Base-by-base conservation (phyloP, 2,113 vertebrate species). In the Prunella himalayana region DNA sequence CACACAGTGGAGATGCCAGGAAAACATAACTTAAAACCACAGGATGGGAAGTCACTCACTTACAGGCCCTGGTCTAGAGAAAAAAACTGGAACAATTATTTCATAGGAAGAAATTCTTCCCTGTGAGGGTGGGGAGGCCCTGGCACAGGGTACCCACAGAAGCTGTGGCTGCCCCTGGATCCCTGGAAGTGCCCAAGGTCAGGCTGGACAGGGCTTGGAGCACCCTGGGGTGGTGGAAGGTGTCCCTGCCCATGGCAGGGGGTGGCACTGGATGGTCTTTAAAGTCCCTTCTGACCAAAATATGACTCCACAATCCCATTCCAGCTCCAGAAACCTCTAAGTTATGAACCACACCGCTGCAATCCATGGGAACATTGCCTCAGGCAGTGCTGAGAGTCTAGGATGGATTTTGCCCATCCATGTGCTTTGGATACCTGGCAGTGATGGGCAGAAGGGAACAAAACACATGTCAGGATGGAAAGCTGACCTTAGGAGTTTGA, bases 391-490 rank as follows among this genome's bases (percentile, higher is more conserved):
- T 13, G 31, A 53, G 20, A 64, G 22, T 14, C 0, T 0, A 37
- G 28, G 16, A 64, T 0, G 0, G 66, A 65, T n/a, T 56, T 8
- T 57, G 27, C 11, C 49, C 71, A 31, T 17, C 73, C 51, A 42
- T 21, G 2, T 5, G 28, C 50, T 59, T 42, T 13, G 17, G 42
- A 8, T 51, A 11, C 6, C 37, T 31, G 54, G 53, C 45, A 92
- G 42, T 0, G 15, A 88, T 10, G 15, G 21, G 33, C 35, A 77
- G 23, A 22, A 53, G 8, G 24, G 20, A 53, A 82, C 11, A 30
- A 45, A 79, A 86, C 15, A 27, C 0, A 1, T 0, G 0, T 10
- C 14, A 39, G 2, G 6, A 50, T 0, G 19, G 30, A 76, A 82
- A 45, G 20, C 13, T 50, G 0, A 30, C 15, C 15, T 44, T 5